These are phyloP conservation scores for Trissoscelio sp. DNA, from an alignment of 2,888 invertebrate genomes.

Conservation along the genomic window DNA sequence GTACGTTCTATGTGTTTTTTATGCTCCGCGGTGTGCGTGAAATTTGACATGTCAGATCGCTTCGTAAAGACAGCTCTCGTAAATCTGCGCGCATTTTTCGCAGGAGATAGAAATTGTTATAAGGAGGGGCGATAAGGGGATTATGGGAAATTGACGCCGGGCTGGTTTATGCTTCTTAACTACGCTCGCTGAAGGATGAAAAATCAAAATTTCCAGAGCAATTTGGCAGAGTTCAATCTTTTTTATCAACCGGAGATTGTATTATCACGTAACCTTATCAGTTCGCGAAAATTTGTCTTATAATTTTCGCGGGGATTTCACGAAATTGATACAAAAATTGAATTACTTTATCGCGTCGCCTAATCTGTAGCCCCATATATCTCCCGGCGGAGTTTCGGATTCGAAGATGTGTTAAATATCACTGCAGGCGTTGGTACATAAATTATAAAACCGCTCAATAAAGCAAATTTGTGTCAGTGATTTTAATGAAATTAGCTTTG, in stretches of 20 bases:
- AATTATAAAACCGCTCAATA: constrained; percentile 44
- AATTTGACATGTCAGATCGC: constrained; percentile 18
- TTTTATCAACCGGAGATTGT: not conserved
- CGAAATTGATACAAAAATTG: constrained; percentile 14
- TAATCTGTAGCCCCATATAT: constrained; percentile 4
- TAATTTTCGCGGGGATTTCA: not conserved
- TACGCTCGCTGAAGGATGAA: not conserved
- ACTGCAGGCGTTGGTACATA: constrained; percentile 12
- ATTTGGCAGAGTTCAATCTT: not conserved
- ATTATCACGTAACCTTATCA: not conserved
- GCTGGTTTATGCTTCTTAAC: not conserved
- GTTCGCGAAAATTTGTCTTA: not conserved
- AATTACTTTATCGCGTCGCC: constrained; percentile 13
- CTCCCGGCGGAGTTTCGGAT: not conserved
- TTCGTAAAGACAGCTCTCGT: constrained; percentile 7
- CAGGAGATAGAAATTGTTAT: not conserved
- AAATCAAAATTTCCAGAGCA: not conserved
- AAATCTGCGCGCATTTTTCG: constrained; percentile 1
- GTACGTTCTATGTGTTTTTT: too few relatives aligned
- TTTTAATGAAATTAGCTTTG: constrained; percentile 48
- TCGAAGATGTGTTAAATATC: constrained; percentile 13
- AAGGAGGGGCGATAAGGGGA: constrained; percentile 12
- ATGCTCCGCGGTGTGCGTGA: not conserved
- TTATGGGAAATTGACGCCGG: constrained; percentile 5
- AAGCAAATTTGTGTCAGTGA: constrained; percentile 62